These are phyloP conservation scores for Hartigia nigra DNA, from an alignment of 2,888 invertebrate species.

Conservation along the genomic window DNA sequence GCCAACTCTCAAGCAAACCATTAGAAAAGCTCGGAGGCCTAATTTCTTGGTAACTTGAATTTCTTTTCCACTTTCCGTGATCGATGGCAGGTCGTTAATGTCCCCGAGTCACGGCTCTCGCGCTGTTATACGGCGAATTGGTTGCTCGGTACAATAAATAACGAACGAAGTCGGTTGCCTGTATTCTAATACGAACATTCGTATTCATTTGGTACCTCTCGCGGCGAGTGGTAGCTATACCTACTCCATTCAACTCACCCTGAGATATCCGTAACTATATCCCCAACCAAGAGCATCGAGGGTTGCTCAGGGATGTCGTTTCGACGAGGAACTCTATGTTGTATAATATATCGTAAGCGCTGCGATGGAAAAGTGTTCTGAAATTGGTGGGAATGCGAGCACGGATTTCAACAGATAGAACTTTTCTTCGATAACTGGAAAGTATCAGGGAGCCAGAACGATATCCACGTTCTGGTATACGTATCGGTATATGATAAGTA, in stretches of 20 bases:
- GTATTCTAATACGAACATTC: constrained; percentile 41
- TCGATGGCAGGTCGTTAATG: constrained; percentile 7
- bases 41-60: background rate
- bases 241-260: background rate
- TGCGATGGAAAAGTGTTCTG: background rate
- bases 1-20: background rate
- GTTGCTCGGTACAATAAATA: constrained; percentile 32
- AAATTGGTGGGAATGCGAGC: background rate
- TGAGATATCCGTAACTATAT: background rate
- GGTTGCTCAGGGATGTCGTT: constrained; percentile 3
- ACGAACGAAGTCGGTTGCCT: constrained; percentile 18
- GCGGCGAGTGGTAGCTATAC: background rate
- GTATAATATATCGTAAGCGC: background rate
- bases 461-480: background rate
- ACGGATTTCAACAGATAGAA: background rate
- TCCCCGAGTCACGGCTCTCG: background rate
- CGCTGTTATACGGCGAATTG: constrained; percentile 20
- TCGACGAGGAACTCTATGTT: background rate
- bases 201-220: constrained; percentile 37
- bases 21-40: background rate
- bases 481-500: background rate
- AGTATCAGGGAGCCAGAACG: background rate
- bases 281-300: background rate
- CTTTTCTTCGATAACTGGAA: background rate
- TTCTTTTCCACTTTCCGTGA: constrained; percentile 7